Conservation (phyloP, 2,797 vertebrate genomes). For the Ara ararauna region DNA sequence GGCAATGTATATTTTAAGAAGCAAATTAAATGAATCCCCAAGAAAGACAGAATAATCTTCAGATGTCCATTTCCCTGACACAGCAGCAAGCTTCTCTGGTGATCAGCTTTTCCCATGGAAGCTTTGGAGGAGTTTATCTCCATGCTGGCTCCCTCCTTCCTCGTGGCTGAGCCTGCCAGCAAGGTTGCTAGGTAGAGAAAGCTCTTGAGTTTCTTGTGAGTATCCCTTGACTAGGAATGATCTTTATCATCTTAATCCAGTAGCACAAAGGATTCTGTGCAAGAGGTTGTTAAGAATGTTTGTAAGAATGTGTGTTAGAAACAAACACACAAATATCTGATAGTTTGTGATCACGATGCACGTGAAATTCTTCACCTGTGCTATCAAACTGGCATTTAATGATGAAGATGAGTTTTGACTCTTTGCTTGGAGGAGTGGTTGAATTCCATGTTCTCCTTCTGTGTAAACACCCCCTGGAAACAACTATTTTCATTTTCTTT, state of each 20-base stretch:
- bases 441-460: neutral
- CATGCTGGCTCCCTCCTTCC: neutral
- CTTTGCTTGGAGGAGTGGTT: neutral
- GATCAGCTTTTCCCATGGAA: neutral
- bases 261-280: neutral
- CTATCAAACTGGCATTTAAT: neutral
- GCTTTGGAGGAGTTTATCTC: neutral
- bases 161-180: neutral
- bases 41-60: neutral
- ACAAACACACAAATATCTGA: neutral
- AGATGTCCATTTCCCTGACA: neutral
- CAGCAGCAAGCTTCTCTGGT: neutral
- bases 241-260: conserved; percentile 5
- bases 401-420: neutral
- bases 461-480: neutral
- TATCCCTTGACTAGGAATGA: neutral
- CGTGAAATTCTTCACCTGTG: neutral
- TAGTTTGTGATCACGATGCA: neutral
- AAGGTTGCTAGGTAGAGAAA: neutral
- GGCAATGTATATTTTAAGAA: conserved; percentile 7
- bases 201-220: neutral
- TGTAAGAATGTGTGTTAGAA: neutral
- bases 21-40: conserved; percentile 21
- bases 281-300: neutral
- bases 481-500: neutral